Conservation (phyloP, 2,797 vertebrate genomes). For the Chelon labrosus region DNA sequence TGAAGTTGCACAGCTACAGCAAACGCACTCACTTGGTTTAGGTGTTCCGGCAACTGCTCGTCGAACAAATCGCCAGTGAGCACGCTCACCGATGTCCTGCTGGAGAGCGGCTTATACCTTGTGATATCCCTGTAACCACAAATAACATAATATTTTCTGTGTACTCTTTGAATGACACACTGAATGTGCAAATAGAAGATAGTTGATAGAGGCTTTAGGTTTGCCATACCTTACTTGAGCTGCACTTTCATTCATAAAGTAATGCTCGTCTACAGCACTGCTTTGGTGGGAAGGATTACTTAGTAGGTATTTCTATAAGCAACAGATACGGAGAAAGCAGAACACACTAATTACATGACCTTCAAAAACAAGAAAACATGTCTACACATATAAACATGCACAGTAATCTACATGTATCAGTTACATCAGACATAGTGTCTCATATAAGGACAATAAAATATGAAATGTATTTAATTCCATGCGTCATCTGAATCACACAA, state of each 20-base stretch:
- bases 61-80: slow-evolving; percentile 86
- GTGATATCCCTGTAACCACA: slow-evolving; percentile 82
- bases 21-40: slow-evolving; percentile 83
- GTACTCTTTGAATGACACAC: slow-evolving; percentile 8
- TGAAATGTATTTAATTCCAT: not conserved
- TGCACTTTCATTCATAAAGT: slow-evolving; percentile 87
- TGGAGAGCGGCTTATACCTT: slow-evolving; percentile 86
- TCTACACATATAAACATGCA: not conserved
- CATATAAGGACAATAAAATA: not conserved
- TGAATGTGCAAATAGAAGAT: not conserved
- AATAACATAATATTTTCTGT: slow-evolving; percentile 1
- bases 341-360: not conserved
- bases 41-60: slow-evolving; percentile 78
- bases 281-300: slow-evolving; percentile 89
- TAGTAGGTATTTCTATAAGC: slow-evolving; percentile 84
- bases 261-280: slow-evolving; percentile 87
- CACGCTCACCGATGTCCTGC: slow-evolving; percentile 82
- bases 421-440: not conserved
- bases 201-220: not conserved
- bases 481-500: slow-evolving; percentile 13
- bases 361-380: not conserved
- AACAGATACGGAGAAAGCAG: not conserved
- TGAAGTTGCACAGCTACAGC: slow-evolving; percentile 8
- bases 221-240: slow-evolving; percentile 85
- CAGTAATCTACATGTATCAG: not conserved